Evolutionary conservation across 2,113 vertebrate genomes (phyloP), one percentile per base, ranked within the genome.

Genomic region (Aramus guarauna): DNA sequence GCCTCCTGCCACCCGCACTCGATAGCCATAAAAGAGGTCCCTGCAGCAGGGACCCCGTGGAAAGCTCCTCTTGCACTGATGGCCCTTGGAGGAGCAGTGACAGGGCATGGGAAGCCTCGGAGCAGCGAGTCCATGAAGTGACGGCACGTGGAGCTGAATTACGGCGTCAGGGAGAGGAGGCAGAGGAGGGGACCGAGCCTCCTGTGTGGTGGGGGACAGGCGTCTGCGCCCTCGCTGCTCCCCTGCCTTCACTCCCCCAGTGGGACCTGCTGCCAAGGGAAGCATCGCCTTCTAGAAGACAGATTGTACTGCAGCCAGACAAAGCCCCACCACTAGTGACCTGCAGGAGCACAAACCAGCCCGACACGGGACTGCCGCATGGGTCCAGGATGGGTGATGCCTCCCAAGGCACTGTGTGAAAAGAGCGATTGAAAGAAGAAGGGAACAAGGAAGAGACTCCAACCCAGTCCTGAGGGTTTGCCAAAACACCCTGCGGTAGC

Each of bases 291-390:
- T 36, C 36, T 11, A 86, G 59, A n/a, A 67, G 23, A 37, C 30
- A 52, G 56, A 50, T 29, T 15, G 23, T 50, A 15, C 75, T 41
- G 29, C 60, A 86, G 50, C 23, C 62, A 55, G 53, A 5, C 16
- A 10, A 21, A 73, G 66, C 43, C 27, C 36, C 64, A 17, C 9
- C 5, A 9, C 39, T 50, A 18, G 30, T 43, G 71, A 37, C 26
- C 47, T 4, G 1, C 43, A 26, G 56, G 37, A 10, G 21, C 7
- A 53, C 37, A 32, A 36, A 58, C 21, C 19, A 12, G 12, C 48
- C 37, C 39, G 27, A 12, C 9, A 12, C 9, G 12, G 66, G 12
- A n/a, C 19, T 19, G 23, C 7, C 4, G 6, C 0, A 2, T 18
- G 37, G 21, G 21, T 21, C 41, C 41, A 14, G 83, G 39, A 29